These are phyloP conservation scores for Melanocharis versteri DNA, from an alignment of 2,113 vertebrate genomes.

Conservation along the genomic window DNA sequence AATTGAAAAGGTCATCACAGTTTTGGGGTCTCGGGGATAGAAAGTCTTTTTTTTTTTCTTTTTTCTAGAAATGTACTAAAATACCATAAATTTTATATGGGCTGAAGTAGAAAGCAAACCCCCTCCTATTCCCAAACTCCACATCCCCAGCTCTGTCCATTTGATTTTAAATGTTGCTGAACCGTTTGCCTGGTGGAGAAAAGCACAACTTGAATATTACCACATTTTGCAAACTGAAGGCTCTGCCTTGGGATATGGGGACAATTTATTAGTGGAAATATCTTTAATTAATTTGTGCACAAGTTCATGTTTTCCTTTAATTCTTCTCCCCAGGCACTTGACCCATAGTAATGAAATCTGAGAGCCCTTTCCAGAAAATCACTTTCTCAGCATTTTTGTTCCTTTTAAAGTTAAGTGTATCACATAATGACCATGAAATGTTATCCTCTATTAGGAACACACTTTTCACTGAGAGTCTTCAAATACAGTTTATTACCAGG, in stretches of 20 bases:
- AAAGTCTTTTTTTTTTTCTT: not conserved
- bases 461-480: constrained; percentile 74
- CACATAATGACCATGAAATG: constrained; percentile 77
- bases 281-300: constrained; percentile 80
- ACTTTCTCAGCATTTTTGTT: constrained; percentile 77
- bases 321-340: constrained; percentile 77
- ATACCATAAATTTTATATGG: constrained; percentile 36
- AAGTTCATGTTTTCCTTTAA: constrained; percentile 78
- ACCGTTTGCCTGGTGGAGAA: constrained; percentile 45
- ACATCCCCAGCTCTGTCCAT: constrained; percentile 19
- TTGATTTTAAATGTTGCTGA: constrained; percentile 70
- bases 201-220: constrained; percentile 73
- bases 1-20: not conserved
- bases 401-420: constrained; percentile 78
- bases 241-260: constrained; percentile 73
- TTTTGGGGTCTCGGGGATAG: not conserved
- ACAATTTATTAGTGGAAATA: constrained; percentile 80
- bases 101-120: not conserved
- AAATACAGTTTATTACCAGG: constrained; percentile 66
- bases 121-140: not conserved
- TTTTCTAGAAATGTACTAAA: constrained; percentile 35
- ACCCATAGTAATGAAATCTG: constrained; percentile 75
- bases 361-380: constrained; percentile 75
- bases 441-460: constrained; percentile 78
- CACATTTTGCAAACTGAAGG: constrained; percentile 69